Percentiles rank a stretch among this genome's conserved stretches.
These are phyloP conservation scores for Palloptera scutellata DNA, from an alignment of 2,888 invertebrate species.

Conservation along the genomic window DNA sequence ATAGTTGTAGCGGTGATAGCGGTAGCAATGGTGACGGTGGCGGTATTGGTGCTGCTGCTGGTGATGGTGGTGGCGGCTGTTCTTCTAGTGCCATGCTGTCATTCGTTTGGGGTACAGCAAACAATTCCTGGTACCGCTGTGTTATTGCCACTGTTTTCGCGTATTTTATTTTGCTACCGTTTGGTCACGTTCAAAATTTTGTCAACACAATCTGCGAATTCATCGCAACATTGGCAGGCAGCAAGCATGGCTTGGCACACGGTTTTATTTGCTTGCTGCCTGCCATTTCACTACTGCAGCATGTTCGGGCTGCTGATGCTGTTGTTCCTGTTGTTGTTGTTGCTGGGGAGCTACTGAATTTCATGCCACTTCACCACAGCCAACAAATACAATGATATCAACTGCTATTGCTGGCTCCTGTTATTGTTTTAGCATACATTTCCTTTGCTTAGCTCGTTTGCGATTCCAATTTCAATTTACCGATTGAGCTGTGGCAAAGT, in stretches of 20 bases:
- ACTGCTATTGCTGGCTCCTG: neutral
- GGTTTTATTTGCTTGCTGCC: constrained; percentile 17
- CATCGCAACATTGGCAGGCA: constrained; percentile 30
- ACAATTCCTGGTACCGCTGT: constrained; percentile 18
- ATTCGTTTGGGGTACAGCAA: constrained; percentile 26
- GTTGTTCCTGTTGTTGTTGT: constrained; percentile 7
- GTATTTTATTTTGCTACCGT: constrained; percentile 39
- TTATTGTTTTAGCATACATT: constrained; percentile 19
- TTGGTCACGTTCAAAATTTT: constrained; percentile 44
- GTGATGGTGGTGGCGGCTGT: constrained; percentile 31
- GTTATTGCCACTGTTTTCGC: constrained; percentile 33
- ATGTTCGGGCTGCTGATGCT: constrained; percentile 2
- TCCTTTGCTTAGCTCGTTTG: constrained; percentile 18
- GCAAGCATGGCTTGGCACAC: constrained; percentile 16
- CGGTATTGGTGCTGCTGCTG: constrained; percentile 22
- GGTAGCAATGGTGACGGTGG: constrained; percentile 18
- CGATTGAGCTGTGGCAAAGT: constrained; percentile 5
- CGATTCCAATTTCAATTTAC: constrained; percentile 20
- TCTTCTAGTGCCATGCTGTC: constrained; percentile 26
- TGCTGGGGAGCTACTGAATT: neutral
- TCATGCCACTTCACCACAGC: neutral
- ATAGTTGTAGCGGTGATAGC: neutral
- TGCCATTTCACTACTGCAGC: constrained; percentile 13
- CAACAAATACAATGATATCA: no score
- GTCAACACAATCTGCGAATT: constrained; percentile 42